Base-by-base conservation (phyloP, 2,888 invertebrate species). In the Luperina testacea region DNA sequence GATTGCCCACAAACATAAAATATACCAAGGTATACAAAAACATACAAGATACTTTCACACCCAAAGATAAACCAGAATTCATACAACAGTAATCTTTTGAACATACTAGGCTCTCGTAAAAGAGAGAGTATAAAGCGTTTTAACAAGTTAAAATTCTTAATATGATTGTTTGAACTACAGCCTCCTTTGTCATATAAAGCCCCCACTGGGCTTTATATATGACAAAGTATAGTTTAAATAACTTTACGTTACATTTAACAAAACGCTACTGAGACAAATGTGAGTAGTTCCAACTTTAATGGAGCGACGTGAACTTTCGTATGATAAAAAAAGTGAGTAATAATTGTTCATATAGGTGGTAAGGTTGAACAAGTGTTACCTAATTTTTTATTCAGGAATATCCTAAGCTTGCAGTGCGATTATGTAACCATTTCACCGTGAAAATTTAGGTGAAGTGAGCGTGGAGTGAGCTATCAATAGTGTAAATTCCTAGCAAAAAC, bases 141-240 rank as follows among this genome's bases (percentile, higher is more conserved):
- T 38, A 57, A 48, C 48, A 70, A 78, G 71, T 72, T 42, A 77
- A 42, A 77, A 42, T 77, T 77, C 38, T 27, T 9, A 38, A 27
- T 27, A 38, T 20, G 38, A 59, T 2, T n/a, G 64, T 72, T 51
- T 20, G 1, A 64, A 71, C 48, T 13, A 64, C 53, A 38, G 71
- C 38, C 17, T 64, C n/a, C 53, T 48, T 1, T 5, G 48, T n/a
- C n/a, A n/a, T n/a, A n/a, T n/a, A n/a, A n/a, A n/a, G n/a, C n/a
- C n/a, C n/a, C n/a, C n/a, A n/a, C n/a, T n/a, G 61, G 53, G 38
- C n/a, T 38, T 48, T 71, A 61, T 13, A 61, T 13, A 57, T 48
- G 24, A 75, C 9, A 68, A 38, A 51, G 17, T 75, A 27, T 27
- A 51, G 59, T 61, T 76, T 63, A 74, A 20, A 48, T 73, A 48